Evolutionary conservation across 2,888 invertebrate species (phyloP).

Genomic region (Apomyelois bistriatella): DNA sequence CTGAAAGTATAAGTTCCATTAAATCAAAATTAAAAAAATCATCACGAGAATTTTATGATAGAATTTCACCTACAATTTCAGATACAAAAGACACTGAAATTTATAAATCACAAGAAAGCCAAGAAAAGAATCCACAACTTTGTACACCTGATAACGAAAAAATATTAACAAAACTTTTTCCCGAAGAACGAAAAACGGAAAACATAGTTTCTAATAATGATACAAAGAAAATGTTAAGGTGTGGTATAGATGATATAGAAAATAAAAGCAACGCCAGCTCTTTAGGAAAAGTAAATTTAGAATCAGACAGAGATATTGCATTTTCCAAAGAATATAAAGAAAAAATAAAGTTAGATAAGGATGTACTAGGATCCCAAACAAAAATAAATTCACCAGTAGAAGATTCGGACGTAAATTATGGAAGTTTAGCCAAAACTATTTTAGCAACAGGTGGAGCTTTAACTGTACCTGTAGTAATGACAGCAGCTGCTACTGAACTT

Average conservation of each 20-base stretch:
- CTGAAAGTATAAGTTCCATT: too few species aligned
- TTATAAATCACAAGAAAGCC: background rate
- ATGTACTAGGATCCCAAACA: background rate
- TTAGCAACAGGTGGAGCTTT: background rate
- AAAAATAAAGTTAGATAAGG: background rate
- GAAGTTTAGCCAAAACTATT: background rate
- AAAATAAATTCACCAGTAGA: background rate
- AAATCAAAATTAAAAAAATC: too few species aligned
- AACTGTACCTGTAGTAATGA: background rate
- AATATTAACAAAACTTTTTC: background rate
- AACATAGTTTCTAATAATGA: background rate
- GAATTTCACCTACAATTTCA: constrained; percentile 30
- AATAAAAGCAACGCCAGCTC: background rate
- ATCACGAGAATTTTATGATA: too few species aligned
- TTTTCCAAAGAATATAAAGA: background rate
- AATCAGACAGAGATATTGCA: background rate
- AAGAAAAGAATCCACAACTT: background rate
- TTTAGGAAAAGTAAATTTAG: background rate
- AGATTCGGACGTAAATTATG: background rate
- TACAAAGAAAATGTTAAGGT: background rate
- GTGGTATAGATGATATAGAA: background rate
- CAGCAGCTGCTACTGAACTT: background rate
- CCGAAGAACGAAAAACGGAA: background rate
- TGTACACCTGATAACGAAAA: background rate
- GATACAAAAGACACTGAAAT: background rate